Evolutionary conservation across 2,888 invertebrate genomes (phyloP).

Genomic region (Phengaris arion): DNA sequence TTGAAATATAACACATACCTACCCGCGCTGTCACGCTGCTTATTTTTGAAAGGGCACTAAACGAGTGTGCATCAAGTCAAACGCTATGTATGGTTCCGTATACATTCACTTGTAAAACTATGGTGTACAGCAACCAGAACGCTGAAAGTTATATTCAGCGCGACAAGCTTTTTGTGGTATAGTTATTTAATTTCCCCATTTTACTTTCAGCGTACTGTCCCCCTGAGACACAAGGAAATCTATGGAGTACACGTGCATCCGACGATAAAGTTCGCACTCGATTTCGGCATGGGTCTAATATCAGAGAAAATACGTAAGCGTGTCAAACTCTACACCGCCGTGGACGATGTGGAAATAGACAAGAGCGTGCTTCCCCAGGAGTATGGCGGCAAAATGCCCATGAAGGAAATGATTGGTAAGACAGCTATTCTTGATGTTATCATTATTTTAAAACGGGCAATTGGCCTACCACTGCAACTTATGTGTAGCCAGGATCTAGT

Average conservation of each 20-base stretch:
- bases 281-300: slow-evolving; percentile 87
- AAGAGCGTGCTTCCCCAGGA: slow-evolving; percentile 85
- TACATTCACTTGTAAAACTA: neutral
- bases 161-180: neutral
- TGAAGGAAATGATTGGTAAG: slow-evolving; percentile 90
- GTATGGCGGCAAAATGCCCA: slow-evolving; percentile 90
- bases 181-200: neutral
- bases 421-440: slow-evolving; percentile 23
- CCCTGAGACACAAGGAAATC: slow-evolving; percentile 89
- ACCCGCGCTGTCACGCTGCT: neutral
- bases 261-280: slow-evolving; percentile 86
- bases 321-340: slow-evolving; percentile 81
- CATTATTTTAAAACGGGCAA: neutral
- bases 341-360: slow-evolving; percentile 82
- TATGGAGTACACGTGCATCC: slow-evolving; percentile 87
- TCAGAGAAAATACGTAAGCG: slow-evolving; percentile 88
- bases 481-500: too few species aligned
- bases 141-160: too few species aligned
- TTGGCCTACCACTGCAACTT: too few species aligned
- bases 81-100: neutral
- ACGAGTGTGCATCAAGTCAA: neutral
- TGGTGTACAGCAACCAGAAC: too few species aligned
- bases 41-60: neutral
- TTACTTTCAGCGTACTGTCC: slow-evolving; percentile 82
- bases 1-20: neutral